phyloP scores from a whole-genome alignment of 2,113 vertebrate genomes.

The Rhagologus leucostigma region DNA sequence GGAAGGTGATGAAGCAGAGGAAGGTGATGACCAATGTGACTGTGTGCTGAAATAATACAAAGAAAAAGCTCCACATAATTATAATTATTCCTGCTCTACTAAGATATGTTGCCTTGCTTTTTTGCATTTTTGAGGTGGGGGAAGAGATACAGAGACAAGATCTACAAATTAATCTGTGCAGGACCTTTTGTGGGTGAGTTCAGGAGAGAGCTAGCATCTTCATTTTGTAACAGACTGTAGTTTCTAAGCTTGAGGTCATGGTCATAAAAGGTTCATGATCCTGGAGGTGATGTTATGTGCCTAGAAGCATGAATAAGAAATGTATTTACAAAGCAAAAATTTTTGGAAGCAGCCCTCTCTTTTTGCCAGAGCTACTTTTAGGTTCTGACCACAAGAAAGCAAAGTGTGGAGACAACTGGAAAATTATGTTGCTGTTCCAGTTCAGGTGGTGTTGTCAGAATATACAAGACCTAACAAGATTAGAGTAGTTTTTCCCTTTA shows the following conservation, averaged over 20 bases:
- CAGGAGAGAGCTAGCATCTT: background rate
- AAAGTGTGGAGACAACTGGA: background rate
- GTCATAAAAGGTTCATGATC: background rate
- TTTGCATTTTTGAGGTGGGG: background rate
- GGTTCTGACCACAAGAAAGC: constrained; percentile 55
- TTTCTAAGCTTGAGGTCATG: background rate
- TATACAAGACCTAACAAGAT: constrained; percentile 50
- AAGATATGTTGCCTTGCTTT: background rate
- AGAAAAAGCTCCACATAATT: background rate
- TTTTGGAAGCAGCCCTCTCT: constrained; percentile 1
- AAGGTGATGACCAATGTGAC: rapidly evolving
- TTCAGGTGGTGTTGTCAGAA: constrained; percentile 28
- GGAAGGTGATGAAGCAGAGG: background rate
- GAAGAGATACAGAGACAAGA: background rate
- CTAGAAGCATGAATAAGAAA: background rate
- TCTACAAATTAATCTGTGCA: background rate
- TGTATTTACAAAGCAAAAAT: background rate
- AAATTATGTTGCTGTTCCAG: constrained; percentile 43
- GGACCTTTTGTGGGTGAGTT: background rate
- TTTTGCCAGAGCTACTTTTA: background rate
- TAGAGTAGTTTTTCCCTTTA: constrained; percentile 18
- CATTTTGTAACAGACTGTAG: background rate
- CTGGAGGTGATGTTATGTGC: background rate
- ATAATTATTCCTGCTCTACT: background rate
- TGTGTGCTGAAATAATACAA: background rate